Conservation (phyloP, 2,888 invertebrate genomes). For the Coleophora flavipennella region DNA sequence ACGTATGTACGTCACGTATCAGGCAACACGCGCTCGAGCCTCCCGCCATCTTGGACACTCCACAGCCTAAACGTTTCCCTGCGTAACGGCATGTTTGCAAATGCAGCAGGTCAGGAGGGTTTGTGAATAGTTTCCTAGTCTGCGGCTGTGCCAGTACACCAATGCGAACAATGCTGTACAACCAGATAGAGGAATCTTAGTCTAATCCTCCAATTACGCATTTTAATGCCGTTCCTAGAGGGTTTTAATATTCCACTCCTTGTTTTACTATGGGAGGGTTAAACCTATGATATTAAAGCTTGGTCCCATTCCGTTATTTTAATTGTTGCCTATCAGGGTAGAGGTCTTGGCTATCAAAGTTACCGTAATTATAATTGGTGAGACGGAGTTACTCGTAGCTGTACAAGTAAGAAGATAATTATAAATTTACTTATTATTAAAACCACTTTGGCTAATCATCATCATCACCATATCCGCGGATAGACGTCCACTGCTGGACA, state of each 20-base stretch:
- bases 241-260: conserved; percentile 69
- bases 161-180: conserved; percentile 32
- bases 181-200: conserved; percentile 66
- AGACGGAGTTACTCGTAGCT: too few species aligned
- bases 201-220: conserved; percentile 71
- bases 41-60: conserved; percentile 38
- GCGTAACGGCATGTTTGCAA: background rate
- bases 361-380: background rate
- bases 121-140: conserved; percentile 15
- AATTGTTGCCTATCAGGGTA: conserved; percentile 25
- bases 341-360: conserved; percentile 1
- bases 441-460: too few species aligned
- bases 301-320: conserved; percentile 30
- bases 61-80: conserved; percentile 26
- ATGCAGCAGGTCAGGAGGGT: background rate
- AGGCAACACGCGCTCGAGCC: conserved; percentile 42
- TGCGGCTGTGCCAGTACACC: conserved; percentile 22
- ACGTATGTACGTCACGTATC: conserved; percentile 65
- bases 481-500: too few species aligned
- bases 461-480: too few species aligned
- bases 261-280: conserved; percentile 55
- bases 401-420: too few species aligned
- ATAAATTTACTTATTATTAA: too few species aligned
- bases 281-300: conserved; percentile 38
- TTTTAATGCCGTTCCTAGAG: conserved; percentile 65